phyloP scores from a whole-genome alignment of 2,797 vertebrate genomes.

The Poeciliopsis gracilis region DNA sequence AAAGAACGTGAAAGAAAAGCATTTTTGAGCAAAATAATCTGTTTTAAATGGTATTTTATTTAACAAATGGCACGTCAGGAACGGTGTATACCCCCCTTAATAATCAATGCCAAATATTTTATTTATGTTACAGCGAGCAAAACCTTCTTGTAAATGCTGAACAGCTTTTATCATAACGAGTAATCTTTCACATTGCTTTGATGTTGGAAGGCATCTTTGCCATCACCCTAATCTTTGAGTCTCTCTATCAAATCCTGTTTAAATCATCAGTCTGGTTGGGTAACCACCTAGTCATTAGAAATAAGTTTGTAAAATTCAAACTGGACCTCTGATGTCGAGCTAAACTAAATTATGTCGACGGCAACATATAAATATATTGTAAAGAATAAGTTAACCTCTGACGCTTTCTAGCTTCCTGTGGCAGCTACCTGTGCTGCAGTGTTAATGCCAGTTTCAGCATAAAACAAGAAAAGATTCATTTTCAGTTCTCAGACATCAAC shows the following conservation, averaged over 20 bases:
- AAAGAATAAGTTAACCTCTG: neutral
- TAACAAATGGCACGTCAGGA: neutral
- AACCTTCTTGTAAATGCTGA: neutral
- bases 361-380: neutral
- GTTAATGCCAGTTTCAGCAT: neutral
- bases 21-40: neutral
- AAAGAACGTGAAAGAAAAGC: neutral
- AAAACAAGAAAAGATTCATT: neutral
- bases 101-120: neutral
- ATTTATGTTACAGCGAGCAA: neutral
- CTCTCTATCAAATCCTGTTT: neutral
- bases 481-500: neutral
- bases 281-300: neutral
- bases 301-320: neutral
- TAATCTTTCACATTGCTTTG: neutral
- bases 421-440: neutral
- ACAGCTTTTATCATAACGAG: neutral
- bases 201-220: neutral
- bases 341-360: neutral
- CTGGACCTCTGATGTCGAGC: neutral
- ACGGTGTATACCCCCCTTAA: neutral
- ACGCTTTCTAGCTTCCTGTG: neutral
- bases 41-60: neutral
- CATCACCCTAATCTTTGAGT: neutral
- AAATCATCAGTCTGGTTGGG: neutral